Conservation (phyloP, 2,113 vertebrate genomes). For the Capreolus pygargus region DNA sequence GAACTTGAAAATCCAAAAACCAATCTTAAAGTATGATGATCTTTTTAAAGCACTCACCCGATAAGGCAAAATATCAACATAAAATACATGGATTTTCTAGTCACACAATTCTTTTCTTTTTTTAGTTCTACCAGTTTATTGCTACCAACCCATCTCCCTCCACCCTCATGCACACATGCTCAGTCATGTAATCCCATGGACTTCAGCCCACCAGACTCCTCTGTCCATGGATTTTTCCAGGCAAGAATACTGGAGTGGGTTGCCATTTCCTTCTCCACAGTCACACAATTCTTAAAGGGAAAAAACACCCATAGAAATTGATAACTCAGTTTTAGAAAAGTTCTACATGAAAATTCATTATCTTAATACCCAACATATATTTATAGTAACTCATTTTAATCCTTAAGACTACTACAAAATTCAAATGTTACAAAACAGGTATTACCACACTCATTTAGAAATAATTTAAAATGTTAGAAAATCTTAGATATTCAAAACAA, state of each 20-base stretch:
- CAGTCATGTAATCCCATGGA: no score
- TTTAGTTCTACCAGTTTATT: no score
- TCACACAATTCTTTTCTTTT: background rate
- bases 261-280: background rate
- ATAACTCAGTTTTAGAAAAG: background rate
- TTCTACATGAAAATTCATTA: background rate
- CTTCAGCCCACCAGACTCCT: no score
- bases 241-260: no score
- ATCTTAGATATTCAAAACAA: slow-evolving; percentile 13
- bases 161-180: no score
- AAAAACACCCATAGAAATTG: background rate
- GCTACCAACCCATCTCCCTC: no score
- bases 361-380: background rate
- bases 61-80: background rate
- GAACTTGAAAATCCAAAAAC: slow-evolving; percentile 16
- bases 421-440: background rate
- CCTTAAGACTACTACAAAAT: background rate
- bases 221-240: no score
- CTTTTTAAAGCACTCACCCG: background rate
- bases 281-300: background rate
- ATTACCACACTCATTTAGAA: background rate
- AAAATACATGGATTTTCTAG: background rate
- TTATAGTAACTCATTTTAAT: background rate
- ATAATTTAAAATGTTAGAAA: slow-evolving; percentile 33
- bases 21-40: background rate